These are phyloP conservation scores for Rattus norvegicus DNA, from an alignment of 2,113 vertebrate genomes.

Conservation along the genomic window GRCr8 NC_086023.1:142820501-142821000, in stretches of 20 bases:
- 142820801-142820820: neutral
- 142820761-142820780: neutral
- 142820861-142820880: conserved; percentile 70
- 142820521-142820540: neutral
- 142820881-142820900: conserved; percentile 47
- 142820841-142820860: conserved; percentile 17
- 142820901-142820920: conserved; percentile 49
- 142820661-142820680: neutral
- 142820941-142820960: conserved; percentile 56
- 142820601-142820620: neutral
- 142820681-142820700: neutral
- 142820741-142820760: neutral
- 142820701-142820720: neutral
- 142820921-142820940: conserved; percentile 7
- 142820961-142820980: conserved; percentile 63
- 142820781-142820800: neutral
- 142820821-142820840: conserved; percentile 28
- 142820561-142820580: neutral
- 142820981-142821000: conserved; percentile 55
- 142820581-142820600: neutral
- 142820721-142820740: neutral
- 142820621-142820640: neutral
- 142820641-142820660: conserved; percentile 21
- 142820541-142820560: no score
- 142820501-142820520: neutral